Base-by-base conservation (phyloP, 2,888 invertebrate species). In the Blomia tropicalis region DNA sequence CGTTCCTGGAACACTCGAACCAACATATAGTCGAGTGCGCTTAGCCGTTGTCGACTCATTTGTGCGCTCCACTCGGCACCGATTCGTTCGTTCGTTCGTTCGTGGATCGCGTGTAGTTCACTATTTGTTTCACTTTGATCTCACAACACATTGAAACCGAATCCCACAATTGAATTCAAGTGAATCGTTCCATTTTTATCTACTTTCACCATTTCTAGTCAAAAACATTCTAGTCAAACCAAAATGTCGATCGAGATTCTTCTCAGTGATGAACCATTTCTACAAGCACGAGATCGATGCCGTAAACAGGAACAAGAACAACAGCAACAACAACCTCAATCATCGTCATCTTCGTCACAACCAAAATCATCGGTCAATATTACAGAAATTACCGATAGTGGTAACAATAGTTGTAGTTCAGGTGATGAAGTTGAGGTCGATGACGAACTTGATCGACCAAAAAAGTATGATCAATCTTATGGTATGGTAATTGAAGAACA, bases 161-260 rank as follows among this genome's bases (percentile, higher is more conserved):
- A n/a, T n/a, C n/a, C n/a, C n/a, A n/a, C n/a, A n/a, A n/a, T n/a
- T n/a, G n/a, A n/a, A n/a, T n/a, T n/a, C n/a, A n/a, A n/a, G n/a
- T n/a, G n/a, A n/a, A n/a, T n/a, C n/a, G n/a, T n/a, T n/a, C n/a
- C n/a, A n/a, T n/a, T n/a, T n/a, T n/a, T n/a, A n/a, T n/a, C n/a
- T n/a, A n/a, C 36, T 36, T 17, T 11, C 7, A 36, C 17, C 36
- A 36, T 11, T 17, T 36, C 36, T 17, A 36, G 36, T 36, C 36
- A 47, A 47, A 7, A 14, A 27, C 11, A 41, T 41, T n/a, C 41
- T 41, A 14, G 41, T n/a, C 41, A 41, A 41, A 41, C 41, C n/a
- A n/a, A n/a, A 47, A 56, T 56, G 56, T 56, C 56, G 17, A 56
- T 56, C 36, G 56, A 56, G 29, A 56, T 56, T 56, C 56, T 56